Conservation (phyloP, 1,140 invertebrate genomes). For the Mylabris phalerata region DNA sequence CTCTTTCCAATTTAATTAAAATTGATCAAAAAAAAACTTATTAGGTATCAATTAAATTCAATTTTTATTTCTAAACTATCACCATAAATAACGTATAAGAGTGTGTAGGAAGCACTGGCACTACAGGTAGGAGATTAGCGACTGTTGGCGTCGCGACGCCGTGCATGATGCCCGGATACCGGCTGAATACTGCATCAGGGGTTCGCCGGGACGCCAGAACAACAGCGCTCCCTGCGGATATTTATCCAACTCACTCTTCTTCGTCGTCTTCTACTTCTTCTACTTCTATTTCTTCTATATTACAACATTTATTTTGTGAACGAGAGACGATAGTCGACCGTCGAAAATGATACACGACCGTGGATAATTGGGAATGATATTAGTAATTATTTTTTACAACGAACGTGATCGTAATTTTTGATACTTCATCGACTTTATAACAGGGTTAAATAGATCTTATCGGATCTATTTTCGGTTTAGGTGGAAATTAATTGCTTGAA, state of each 20-base stretch:
- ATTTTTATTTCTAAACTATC: slow-evolving; percentile 2
- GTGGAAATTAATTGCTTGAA: too few relatives aligned
- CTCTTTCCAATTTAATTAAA: too few relatives aligned
- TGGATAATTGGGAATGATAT: slow-evolving; percentile 15
- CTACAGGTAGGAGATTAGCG: slow-evolving; percentile 17
- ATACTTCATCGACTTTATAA: not conserved
- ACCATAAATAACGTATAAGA: slow-evolving; percentile 9
- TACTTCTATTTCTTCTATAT: too few relatives aligned
- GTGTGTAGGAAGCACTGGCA: slow-evolving; percentile 18
- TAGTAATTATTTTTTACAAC: slow-evolving; percentile 11
- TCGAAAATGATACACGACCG: not conserved
- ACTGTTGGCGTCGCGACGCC: slow-evolving; percentile 20
- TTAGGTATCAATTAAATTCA: too few relatives aligned
- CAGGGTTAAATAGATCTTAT: not conserved
- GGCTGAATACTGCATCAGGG: slow-evolving; percentile 31
- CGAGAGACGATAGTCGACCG: too few relatives aligned
- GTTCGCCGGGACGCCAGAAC: slow-evolving; percentile 27
- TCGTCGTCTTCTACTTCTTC: not conserved
- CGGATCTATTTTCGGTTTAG: too few relatives aligned
- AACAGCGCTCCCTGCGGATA: slow-evolving; percentile 30
- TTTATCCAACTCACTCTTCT: slow-evolving; percentile 19
- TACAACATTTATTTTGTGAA: too few relatives aligned
- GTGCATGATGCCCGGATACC: slow-evolving; percentile 20
- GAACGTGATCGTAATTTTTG: slow-evolving; percentile 7
- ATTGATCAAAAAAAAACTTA: too few relatives aligned